Evolutionary conservation across 1,140 invertebrate genomes (phyloP).

Genomic region (Cyclargus thomasi): DNA sequence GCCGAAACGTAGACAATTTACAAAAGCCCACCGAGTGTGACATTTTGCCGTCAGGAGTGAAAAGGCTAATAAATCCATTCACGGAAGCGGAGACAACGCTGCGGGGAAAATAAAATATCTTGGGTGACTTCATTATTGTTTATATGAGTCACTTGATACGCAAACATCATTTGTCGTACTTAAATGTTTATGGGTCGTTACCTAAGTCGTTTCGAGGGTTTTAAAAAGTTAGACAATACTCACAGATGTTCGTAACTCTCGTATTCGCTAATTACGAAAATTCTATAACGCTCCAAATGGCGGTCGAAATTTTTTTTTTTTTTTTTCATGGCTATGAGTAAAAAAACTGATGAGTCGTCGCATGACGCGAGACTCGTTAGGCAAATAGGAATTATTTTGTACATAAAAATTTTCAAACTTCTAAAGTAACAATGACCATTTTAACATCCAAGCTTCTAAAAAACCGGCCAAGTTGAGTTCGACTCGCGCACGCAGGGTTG

Average conservation of each 20-base stretch:
- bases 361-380: too few relatives aligned
- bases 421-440: too few relatives aligned
- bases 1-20: constrained; percentile 57
- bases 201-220: background rate
- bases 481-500: too few relatives aligned
- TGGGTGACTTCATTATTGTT: constrained; percentile 28
- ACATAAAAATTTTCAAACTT: too few relatives aligned
- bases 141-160: constrained; percentile 6
- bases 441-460: too few relatives aligned
- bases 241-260: background rate
- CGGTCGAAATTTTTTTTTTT: background rate
- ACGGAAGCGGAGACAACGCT: constrained; percentile 41
- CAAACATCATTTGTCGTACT: background rate
- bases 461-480: too few relatives aligned
- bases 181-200: background rate
- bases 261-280: background rate
- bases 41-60: constrained; percentile 49
- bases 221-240: background rate
- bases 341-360: too few relatives aligned
- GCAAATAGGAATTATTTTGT: too few relatives aligned
- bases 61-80: constrained; percentile 58
- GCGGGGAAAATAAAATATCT: constrained; percentile 29
- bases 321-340: background rate
- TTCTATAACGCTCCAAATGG: background rate
- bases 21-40: constrained; percentile 56